Base-by-base conservation (phyloP, 1,140 invertebrate genomes). In the Aplysia californica region DNA sequence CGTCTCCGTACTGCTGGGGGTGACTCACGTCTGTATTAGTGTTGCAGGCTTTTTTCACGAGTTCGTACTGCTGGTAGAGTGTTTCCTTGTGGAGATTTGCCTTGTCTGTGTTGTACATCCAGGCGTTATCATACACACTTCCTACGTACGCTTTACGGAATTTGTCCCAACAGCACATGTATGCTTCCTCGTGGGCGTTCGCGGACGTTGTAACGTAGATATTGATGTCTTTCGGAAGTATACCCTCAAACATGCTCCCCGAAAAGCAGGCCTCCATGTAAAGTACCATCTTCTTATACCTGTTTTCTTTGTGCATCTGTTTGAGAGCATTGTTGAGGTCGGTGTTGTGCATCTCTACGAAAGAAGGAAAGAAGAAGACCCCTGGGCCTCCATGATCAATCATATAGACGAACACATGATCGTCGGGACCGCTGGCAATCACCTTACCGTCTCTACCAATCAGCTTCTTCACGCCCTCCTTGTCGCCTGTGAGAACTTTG, bases 331-430 rank as follows among this genome's bases (percentile, higher is more conserved):
- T 81, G 33, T 86, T 91, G n/a, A 92, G 80, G 26, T 90, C 80
- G 38, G 80, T 82, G 6, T 90, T 88, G 76, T 90, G 84, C 1
- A 92, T 82, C 88, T 92, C 64, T 1, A 39, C 38, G 6, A 26
- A 20, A n/a, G 33, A 26, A 1, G 72, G 72, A 36, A 75, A 44
- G 21, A 36, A 91, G 41, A 94, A 84, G 39, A 93, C 75, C 26
- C 92, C 92, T 23, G 91, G 90, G 26, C 90, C 92, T 50, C 93
- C 93, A 84, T 94, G 93, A 83, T 94, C 93, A 64, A 92, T 91
- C 89, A 93, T 93, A 82, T 93, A 92, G 3, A 94, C 90, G 87
- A 94, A 94, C 38, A 94, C 85, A 80, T 92, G 88, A 83, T 93
- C 92, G 80, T 92, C 90, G 23, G 91, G 90, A 29, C 90, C 91